Percentiles rank a stretch among this genome's conserved stretches.
phyloP scores from a whole-genome alignment of 2,113 vertebrate species.

The Catharus minimus region DNA sequence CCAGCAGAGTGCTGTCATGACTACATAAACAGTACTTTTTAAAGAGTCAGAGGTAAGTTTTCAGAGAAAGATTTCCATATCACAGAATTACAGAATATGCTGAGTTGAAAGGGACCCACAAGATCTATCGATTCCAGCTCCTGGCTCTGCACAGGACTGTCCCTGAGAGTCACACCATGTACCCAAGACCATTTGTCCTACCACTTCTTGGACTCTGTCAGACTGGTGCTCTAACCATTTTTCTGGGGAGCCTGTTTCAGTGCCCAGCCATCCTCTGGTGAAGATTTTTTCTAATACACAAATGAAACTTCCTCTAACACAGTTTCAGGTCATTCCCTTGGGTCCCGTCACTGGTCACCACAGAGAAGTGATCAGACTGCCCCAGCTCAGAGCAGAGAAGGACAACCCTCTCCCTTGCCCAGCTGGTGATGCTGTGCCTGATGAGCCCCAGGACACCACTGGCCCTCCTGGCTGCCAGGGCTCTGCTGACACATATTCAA shows the following conservation, averaged over 20 bases:
- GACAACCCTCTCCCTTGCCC: no score
- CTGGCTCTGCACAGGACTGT: no score
- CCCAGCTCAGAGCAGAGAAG: background rate
- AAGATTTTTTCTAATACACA: background rate
- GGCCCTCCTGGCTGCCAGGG: background rate
- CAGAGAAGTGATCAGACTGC: rapidly evolving
- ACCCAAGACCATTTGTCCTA: rapidly evolving
- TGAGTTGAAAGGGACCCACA: background rate
- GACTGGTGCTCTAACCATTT: background rate
- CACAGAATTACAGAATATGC: background rate
- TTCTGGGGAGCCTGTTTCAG: background rate
- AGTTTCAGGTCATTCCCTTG: rapidly evolving
- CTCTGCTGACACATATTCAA: background rate
- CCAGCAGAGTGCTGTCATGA: background rate
- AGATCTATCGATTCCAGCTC: rapidly evolving
- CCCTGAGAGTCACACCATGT: no score
- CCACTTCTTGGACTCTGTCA: background rate
- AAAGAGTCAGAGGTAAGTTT: background rate
- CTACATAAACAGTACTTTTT: background rate
- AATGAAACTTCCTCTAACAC: background rate
- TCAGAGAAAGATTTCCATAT: background rate
- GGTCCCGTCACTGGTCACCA: background rate
- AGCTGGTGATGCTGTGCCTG: background rate
- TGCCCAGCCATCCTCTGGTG: rapidly evolving
- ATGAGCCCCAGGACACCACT: rapidly evolving